These are phyloP conservation scores for Reinhardtius hippoglossoides DNA, from an alignment of 2,113 vertebrate species.

Conservation along the genomic window DNA sequence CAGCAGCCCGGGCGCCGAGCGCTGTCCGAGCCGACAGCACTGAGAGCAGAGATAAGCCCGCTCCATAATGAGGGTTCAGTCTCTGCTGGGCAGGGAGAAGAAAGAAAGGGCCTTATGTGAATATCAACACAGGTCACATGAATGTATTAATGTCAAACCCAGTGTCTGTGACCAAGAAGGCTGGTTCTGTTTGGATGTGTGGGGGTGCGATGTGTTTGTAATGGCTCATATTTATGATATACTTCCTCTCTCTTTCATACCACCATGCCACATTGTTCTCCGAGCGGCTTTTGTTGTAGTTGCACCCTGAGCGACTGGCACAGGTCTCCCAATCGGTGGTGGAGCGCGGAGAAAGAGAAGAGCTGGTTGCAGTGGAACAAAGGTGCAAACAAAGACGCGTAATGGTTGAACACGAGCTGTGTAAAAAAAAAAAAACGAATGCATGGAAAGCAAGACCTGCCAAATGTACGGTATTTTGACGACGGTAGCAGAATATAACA, in stretches of 20 bases:
- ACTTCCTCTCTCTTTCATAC: slow-evolving; percentile 9
- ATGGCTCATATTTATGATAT: slow-evolving; percentile 30
- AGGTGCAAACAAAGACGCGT: slow-evolving; percentile 60
- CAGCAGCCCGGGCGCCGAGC: slow-evolving; percentile 27
- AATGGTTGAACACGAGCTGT: slow-evolving; percentile 52
- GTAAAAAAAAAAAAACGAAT: slow-evolving; percentile 22
- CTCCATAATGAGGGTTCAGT: slow-evolving; percentile 54
- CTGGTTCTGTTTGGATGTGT: slow-evolving; percentile 12
- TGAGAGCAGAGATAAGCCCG: slow-evolving; percentile 61
- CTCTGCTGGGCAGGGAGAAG: slow-evolving; percentile 39
- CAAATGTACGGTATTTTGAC: neutral
- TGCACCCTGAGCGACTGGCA: slow-evolving; percentile 34
- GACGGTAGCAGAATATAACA: neutral
- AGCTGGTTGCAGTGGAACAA: slow-evolving; percentile 53
- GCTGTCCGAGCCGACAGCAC: slow-evolving; percentile 2
- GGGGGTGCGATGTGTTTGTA: neutral
- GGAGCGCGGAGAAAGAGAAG: slow-evolving; percentile 11
- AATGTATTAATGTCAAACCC: slow-evolving; percentile 37
- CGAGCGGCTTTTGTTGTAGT: slow-evolving; percentile 34
- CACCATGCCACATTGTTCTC: slow-evolving; percentile 23
- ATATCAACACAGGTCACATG: slow-evolving; percentile 37
- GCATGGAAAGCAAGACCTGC: slow-evolving; percentile 8
- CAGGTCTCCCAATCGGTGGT: neutral
- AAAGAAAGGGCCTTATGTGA: neutral
- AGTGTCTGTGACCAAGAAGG: slow-evolving; percentile 35